phyloP scores from a whole-genome alignment of 2,797 vertebrate genomes.

The Centropyge bicolor region DNA sequence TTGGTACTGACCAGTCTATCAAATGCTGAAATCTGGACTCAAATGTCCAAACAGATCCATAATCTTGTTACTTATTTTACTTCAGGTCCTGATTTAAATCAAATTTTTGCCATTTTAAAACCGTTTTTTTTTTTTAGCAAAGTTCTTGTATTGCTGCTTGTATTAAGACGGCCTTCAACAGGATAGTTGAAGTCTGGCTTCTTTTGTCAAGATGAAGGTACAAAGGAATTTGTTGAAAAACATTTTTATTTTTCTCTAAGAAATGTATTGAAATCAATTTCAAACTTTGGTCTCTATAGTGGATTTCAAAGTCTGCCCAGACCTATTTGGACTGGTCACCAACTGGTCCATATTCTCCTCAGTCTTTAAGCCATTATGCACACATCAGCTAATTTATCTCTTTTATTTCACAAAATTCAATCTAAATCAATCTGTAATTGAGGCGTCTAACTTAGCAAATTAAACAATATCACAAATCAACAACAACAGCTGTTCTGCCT shows the following conservation, averaged over 20 bases:
- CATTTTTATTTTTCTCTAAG: not conserved
- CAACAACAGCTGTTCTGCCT: not conserved
- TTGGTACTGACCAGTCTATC: not conserved
- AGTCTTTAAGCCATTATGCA: not conserved
- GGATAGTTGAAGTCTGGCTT: not conserved
- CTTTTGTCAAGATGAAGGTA: not conserved
- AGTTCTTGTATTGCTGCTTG: not conserved
- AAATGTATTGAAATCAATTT: too few relatives aligned
- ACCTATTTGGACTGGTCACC: not conserved
- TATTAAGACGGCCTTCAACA: not conserved
- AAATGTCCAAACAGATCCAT: not conserved
- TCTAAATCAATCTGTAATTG: not conserved
- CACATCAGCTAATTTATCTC: not conserved
- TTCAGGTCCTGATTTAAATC: not conserved
- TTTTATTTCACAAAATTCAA: not conserved
- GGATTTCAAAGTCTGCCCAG: not conserved
- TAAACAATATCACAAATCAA: not conserved
- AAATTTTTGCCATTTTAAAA: too few relatives aligned
- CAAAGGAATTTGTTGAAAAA: not conserved
- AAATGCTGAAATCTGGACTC: not conserved
- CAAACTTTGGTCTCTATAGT: not conserved
- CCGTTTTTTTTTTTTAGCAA: not conserved
- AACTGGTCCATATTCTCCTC: not conserved
- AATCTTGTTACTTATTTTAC: not conserved
- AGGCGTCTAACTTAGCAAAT: not conserved